Conservation (phyloP, 2,797 vertebrate genomes). For the Hemibagrus guttatus region DNA sequence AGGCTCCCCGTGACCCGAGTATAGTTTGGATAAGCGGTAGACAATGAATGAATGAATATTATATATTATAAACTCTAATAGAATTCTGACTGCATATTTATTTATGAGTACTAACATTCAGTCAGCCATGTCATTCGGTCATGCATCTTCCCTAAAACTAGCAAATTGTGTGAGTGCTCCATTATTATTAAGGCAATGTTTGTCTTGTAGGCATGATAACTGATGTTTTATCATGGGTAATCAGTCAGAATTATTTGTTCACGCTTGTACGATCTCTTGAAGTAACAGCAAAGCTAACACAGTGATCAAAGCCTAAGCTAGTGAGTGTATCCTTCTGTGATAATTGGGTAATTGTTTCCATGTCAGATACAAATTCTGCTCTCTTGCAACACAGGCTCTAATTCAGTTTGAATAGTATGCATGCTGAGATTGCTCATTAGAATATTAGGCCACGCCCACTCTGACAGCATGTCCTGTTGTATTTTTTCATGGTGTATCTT, state of each 20-base stretch:
- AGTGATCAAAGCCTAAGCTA: neutral
- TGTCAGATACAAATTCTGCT: neutral
- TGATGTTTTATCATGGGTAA: neutral
- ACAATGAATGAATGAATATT: no score
- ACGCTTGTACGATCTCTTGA: neutral
- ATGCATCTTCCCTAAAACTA: neutral
- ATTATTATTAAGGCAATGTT: neutral
- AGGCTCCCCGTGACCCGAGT: no score
- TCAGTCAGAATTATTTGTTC: neutral
- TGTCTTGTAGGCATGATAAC: neutral
- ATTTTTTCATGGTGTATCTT: neutral
- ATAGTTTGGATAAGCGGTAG: no score
- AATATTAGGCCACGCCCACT: neutral
- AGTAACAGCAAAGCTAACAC: neutral
- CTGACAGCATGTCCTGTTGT: neutral
- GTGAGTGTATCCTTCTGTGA: neutral
- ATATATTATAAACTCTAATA: no score
- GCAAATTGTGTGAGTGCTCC: neutral
- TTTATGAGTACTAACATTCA: neutral
- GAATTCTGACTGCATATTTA: no score
- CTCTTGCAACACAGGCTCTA: neutral
- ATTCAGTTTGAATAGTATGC: neutral
- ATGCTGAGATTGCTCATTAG: neutral
- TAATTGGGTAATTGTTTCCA: neutral
- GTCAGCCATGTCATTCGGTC: neutral